Evolutionary conservation across 1,140 invertebrate genomes (phyloP).

Genomic region (Palaemon carinicauda): DNA sequence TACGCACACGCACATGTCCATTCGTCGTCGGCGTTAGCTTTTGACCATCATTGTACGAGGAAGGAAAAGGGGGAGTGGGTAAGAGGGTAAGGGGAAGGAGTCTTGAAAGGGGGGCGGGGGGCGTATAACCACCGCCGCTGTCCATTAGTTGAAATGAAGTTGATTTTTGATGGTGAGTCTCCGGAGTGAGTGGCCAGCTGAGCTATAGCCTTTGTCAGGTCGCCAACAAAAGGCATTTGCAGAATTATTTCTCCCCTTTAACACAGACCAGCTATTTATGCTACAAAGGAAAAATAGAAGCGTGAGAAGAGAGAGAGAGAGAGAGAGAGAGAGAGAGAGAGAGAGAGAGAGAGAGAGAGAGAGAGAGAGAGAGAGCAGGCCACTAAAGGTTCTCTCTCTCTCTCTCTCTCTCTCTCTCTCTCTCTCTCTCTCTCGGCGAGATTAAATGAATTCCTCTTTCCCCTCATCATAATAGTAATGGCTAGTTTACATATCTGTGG

Average conservation of each 20-base stretch:
- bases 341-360: neutral
- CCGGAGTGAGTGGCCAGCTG: neutral
- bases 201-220: constrained; percentile 9
- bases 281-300: constrained; percentile 42
- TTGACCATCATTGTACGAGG: constrained; percentile 11
- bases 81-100: too few relatives aligned
- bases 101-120: too few relatives aligned
- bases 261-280: constrained; percentile 29
- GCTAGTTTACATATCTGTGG: constrained; percentile 45
- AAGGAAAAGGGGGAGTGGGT: too few relatives aligned
- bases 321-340: neutral
- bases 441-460: constrained; percentile 28
- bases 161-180: constrained; percentile 18
- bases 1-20: constrained; percentile 41
- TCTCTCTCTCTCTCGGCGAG: neutral
- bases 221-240: constrained; percentile 31
- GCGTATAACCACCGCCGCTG: neutral
- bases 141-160: constrained; percentile 51
- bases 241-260: constrained; percentile 33
- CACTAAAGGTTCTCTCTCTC: too few relatives aligned
- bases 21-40: neutral
- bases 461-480: constrained; percentile 44
- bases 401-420: too few relatives aligned
- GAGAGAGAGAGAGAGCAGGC: neutral
- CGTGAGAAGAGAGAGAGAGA: neutral